Conservation (phyloP, 2,797 vertebrate genomes). For the Gadopsis bispinosus region DNA sequence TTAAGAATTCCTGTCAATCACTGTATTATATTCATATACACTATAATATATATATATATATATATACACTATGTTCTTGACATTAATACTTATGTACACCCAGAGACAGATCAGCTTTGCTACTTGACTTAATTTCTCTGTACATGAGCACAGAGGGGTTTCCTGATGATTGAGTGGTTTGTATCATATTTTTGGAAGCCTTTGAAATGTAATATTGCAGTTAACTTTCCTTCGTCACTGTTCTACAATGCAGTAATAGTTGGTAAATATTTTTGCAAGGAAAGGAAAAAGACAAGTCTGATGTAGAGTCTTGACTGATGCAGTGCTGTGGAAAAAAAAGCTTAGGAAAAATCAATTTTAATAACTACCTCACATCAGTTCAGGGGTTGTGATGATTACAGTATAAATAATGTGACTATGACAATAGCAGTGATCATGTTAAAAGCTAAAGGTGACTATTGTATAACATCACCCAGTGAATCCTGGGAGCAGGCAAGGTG, state of each 20-base stretch:
- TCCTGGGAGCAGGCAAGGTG: not conserved
- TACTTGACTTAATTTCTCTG: not conserved
- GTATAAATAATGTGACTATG: not conserved
- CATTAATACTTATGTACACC: slow-evolving; percentile 4
- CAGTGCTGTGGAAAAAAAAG: not conserved
- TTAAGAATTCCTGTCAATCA: not conserved
- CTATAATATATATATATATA: too few species aligned
- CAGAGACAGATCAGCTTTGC: slow-evolving; percentile 7
- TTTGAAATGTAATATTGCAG: slow-evolving; percentile 3
- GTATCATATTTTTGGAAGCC: not conserved
- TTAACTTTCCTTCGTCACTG: not conserved
- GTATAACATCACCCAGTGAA: not conserved
- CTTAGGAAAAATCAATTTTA: not conserved
- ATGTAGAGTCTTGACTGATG: not conserved
- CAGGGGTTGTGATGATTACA: not conserved
- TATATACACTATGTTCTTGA: not conserved
- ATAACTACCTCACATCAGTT: not conserved
- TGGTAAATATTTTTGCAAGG: not conserved
- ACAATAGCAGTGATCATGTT: not conserved
- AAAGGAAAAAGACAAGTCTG: not conserved
- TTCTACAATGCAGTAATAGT: not conserved
- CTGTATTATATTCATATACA: not conserved
- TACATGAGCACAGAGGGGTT: slow-evolving; percentile 5
- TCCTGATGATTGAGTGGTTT: not conserved
- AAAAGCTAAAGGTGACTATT: slow-evolving; percentile 2